Percentiles rank a stretch among this genome's conserved stretches.
Evolutionary conservation across 2,888 invertebrate species (phyloP).

Genomic region (Lochmaea capreae): DNA sequence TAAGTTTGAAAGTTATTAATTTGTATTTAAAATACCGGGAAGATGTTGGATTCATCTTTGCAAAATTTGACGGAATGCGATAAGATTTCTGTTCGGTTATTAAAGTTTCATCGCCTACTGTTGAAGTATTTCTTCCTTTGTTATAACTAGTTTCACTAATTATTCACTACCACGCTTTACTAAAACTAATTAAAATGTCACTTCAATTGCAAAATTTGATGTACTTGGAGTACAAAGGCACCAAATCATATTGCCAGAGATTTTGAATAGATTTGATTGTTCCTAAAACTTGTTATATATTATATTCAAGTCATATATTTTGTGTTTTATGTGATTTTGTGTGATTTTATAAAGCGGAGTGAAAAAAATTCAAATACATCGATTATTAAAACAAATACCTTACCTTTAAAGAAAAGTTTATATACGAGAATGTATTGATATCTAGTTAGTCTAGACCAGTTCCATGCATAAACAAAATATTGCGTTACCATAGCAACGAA

Average conservation of each 20-base stretch:
- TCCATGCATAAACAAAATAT: too few relatives aligned
- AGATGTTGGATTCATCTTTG: slow-evolving; percentile 1
- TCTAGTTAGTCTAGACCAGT: too few relatives aligned
- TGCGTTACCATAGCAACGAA: too few relatives aligned
- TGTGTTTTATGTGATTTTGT: too few relatives aligned
- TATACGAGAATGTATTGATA: too few relatives aligned
- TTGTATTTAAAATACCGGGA: background rate
- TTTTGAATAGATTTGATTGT: background rate
- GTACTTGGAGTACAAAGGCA: too few relatives aligned
- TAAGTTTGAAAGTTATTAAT: slow-evolving; percentile 11
- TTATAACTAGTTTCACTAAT: slow-evolving; percentile 1
- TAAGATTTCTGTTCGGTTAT: slow-evolving; percentile 2
- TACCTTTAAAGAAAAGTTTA: too few relatives aligned
- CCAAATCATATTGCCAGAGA: background rate
- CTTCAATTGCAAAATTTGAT: background rate
- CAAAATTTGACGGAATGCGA: slow-evolving; percentile 7
- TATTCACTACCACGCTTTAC: background rate
- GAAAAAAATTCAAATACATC: too few relatives aligned
- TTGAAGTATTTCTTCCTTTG: background rate
- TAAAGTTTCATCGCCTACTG: background rate
- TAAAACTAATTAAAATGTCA: slow-evolving; percentile 4
- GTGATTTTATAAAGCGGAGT: too few relatives aligned
- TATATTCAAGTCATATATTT: too few relatives aligned
- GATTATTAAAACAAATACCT: too few relatives aligned
- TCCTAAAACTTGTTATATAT: too few relatives aligned